Base-by-base conservation (phyloP, 2,113 vertebrate species). In the Morone chrysops region DNA sequence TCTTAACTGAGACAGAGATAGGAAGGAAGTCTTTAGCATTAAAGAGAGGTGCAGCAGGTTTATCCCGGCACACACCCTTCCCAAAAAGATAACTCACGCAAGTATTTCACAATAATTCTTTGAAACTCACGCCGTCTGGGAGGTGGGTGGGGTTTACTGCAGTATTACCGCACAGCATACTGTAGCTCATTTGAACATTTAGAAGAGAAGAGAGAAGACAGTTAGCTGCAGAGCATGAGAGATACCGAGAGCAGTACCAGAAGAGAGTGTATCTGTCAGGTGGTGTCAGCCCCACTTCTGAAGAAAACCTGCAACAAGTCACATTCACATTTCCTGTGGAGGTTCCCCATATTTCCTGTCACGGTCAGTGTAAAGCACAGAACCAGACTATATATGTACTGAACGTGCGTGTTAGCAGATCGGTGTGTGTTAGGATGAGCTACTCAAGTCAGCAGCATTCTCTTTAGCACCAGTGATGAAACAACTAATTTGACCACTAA, bases 301-400 rank as follows among this genome's bases (percentile, higher is more conserved):
- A 65, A 88, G 81, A 87, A 87, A 84, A 81, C 45, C 57, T 73
- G 61, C 69, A 67, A 76, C 40, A 82, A 82, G 70, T 76, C 41
- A 47, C 80, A 81, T 57, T 70, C 54, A 69, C 72, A 73, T 83
- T 93, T 94, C 93, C 93, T 87, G 89, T 88, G 8, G 65, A 81
- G 81, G 86, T 85, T 91, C 85, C 53, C 84, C 51, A n/a, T 53
- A 12, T 56, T 87, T 92, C 92, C 88, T 93, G 85, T 65, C 22
- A 76, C 78, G 73, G 80, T 74, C 78, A 69, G 48, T 75, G 16
- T 67, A 12, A 63, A 74, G 70, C n/a, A 40, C 69, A 81, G 6
- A 50, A 43, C 4, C 5, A 78, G n/a, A 38, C 13, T 45, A 20
- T 50, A 22, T 16, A 31, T 65, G 40, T 25, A 3, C 11, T 66